A percentile compares a stretch with the other conserved stretches of the same genome.
These are phyloP conservation scores for Aplysia californica DNA, from an alignment of 1,140 invertebrate species.

Conservation along the genomic window DNA sequence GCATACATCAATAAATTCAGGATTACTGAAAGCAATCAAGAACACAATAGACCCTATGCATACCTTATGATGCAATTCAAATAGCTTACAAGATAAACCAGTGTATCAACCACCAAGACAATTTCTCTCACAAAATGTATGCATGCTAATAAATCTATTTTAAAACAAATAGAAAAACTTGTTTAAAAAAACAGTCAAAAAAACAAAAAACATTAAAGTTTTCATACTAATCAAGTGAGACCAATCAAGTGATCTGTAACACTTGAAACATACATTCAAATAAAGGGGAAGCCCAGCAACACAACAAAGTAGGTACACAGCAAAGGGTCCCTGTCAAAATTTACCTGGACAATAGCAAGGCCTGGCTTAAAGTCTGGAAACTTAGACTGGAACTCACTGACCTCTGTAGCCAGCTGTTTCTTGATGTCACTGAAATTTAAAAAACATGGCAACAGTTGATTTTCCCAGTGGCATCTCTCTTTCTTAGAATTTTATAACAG, in stretches of 20 bases:
- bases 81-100: not conserved
- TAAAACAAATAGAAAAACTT: not conserved
- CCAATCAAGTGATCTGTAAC: not conserved
- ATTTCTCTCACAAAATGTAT: not conserved
- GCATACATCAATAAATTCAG: not conserved
- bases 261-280: not conserved
- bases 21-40: not conserved
- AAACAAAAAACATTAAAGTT: not conserved
- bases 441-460: not conserved
- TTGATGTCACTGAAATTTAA: conserved; percentile 78
- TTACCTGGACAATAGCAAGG: conserved; percentile 73
- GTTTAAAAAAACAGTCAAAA: not conserved
- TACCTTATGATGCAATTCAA: not conserved
- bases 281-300: no score
- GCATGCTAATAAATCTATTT: not conserved
- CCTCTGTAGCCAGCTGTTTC: conserved; percentile 76
- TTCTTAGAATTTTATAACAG: not conserved
- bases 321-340: not conserved
- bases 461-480: not conserved
- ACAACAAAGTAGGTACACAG: not conserved
- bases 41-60: not conserved
- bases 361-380: conserved; percentile 78
- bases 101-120: not conserved
- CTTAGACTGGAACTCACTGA: conserved; percentile 73
- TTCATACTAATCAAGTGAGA: not conserved